phyloP scores from a whole-genome alignment of 2,797 vertebrate genomes.

The Siniperca scherzeri region DNA sequence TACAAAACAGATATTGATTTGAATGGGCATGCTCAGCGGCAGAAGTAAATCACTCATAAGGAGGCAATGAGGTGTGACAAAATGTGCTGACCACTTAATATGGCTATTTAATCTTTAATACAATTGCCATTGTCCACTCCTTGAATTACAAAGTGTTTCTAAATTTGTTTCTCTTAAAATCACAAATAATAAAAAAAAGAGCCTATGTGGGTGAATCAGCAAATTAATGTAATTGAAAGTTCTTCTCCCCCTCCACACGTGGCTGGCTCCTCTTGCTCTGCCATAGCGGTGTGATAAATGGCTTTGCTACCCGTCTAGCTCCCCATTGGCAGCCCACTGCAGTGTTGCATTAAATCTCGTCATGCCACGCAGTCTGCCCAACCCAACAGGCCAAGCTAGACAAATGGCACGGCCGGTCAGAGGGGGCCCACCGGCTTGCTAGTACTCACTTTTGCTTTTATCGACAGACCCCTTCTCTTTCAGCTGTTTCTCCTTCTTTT shows the following conservation, averaged over 20 bases:
- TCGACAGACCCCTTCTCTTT: slow-evolving; percentile 51
- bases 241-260: not conserved
- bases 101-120: slow-evolving; percentile 74
- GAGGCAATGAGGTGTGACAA: slow-evolving; percentile 57
- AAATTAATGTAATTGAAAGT: slow-evolving; percentile 30
- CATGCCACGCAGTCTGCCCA: slow-evolving; percentile 32
- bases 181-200: slow-evolving; percentile 3
- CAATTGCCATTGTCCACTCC: slow-evolving; percentile 19
- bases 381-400: slow-evolving; percentile 44
- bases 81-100: slow-evolving; percentile 56
- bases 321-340: slow-evolving; percentile 35
- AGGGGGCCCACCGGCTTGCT: slow-evolving; percentile 10
- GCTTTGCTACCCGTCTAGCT: slow-evolving; percentile 12
- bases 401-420: slow-evolving; percentile 37
- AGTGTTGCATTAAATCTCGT: slow-evolving; percentile 69
- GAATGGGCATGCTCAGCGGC: slow-evolving; percentile 60
- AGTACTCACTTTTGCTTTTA: slow-evolving; percentile 54
- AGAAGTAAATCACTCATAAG: slow-evolving; percentile 57
- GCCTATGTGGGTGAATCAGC: slow-evolving; percentile 28
- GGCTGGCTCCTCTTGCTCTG: slow-evolving; percentile 22
- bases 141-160: slow-evolving; percentile 12
- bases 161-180: slow-evolving; percentile 12
- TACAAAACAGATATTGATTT: slow-evolving; percentile 79
- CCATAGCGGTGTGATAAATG: slow-evolving; percentile 47
- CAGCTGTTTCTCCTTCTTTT: slow-evolving; percentile 3